phyloP scores from a whole-genome alignment of 1,140 invertebrate species.

The Brachionus asplanchnoidis region DNA sequence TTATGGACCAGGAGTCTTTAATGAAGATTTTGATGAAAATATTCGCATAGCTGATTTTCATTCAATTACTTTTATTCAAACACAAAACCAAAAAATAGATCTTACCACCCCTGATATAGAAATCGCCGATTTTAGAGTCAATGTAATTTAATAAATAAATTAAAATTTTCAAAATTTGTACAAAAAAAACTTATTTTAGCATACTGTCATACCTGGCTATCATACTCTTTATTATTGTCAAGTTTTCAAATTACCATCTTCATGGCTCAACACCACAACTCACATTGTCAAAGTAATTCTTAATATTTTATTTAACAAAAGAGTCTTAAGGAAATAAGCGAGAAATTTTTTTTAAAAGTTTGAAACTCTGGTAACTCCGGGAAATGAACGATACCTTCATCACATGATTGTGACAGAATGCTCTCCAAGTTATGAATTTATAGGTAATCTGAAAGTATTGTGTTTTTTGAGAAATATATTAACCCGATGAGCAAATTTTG shows the following conservation, averaged over 20 bases:
- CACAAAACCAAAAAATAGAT: background rate
- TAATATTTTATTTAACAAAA: background rate
- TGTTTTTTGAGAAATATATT: too few species aligned
- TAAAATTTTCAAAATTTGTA: background rate
- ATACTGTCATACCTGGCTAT: background rate
- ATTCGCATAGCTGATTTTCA: background rate
- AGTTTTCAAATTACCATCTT: background rate
- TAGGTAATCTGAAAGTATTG: too few species aligned
- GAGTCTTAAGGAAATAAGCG: background rate
- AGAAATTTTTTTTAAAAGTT: background rate
- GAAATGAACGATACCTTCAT: slow-evolving; percentile 11
- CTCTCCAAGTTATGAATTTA: background rate
- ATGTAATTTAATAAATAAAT: background rate
- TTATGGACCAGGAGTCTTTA: background rate
- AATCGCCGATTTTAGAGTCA: background rate
- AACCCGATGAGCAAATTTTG: too few species aligned
- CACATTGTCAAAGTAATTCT: background rate
- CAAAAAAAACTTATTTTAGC: background rate
- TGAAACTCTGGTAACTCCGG: background rate
- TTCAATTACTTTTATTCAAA: background rate
- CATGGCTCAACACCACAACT: background rate
- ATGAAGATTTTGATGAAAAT: background rate
- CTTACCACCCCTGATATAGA: background rate
- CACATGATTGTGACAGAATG: slow-evolving; percentile 21
- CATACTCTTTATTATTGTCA: slow-evolving; percentile 1